Evolutionary conservation across 1,140 invertebrate species (phyloP).

Genomic region (Drosophila ambigua): DNA sequence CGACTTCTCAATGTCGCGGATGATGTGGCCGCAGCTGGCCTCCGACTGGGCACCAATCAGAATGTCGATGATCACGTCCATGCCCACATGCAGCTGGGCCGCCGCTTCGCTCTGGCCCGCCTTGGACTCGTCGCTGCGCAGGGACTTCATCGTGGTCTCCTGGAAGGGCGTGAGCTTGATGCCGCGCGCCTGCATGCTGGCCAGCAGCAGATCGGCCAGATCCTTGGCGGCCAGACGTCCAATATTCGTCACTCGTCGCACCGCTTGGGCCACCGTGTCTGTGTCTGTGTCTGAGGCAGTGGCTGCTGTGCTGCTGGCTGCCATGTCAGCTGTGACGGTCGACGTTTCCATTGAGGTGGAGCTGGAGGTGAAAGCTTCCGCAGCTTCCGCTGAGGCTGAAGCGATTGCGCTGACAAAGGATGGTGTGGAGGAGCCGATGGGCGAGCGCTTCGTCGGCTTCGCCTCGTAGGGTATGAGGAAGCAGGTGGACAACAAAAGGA

Average conservation of each 20-base stretch:
- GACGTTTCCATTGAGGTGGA: not conserved
- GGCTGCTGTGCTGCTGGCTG: too few relatives aligned
- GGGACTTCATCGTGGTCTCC: slow-evolving; percentile 44
- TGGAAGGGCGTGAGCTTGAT: slow-evolving; percentile 37
- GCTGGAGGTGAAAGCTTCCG: not conserved
- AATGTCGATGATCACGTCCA: slow-evolving; percentile 68
- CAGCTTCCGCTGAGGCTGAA: not conserved
- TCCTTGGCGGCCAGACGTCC: slow-evolving; percentile 67
- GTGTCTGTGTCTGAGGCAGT: not conserved
- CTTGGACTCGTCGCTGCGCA: slow-evolving; percentile 33
- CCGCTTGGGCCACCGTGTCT: not conserved
- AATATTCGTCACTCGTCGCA: slow-evolving; percentile 31
- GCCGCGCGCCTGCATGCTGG: slow-evolving; percentile 64
- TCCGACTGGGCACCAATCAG: slow-evolving; percentile 49
- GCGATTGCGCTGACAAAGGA: slow-evolving; percentile 7
- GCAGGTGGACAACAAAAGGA: slow-evolving; percentile 64
- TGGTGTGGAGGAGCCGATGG: slow-evolving; percentile 3
- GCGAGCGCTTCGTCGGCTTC: slow-evolving; percentile 42
- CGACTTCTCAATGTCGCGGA: slow-evolving; percentile 57
- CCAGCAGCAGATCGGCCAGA: slow-evolving; percentile 64
- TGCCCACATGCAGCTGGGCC: slow-evolving; percentile 50
- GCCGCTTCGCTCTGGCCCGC: slow-evolving; percentile 29
- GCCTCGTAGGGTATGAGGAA: slow-evolving; percentile 65
- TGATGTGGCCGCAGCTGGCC: slow-evolving; percentile 47
- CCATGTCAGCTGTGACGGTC: too few relatives aligned